Evolutionary conservation across 2,113 vertebrate genomes (phyloP), one percentile per base, ranked within the genome.

Genomic region (Hydrolagus affinis): DNA sequence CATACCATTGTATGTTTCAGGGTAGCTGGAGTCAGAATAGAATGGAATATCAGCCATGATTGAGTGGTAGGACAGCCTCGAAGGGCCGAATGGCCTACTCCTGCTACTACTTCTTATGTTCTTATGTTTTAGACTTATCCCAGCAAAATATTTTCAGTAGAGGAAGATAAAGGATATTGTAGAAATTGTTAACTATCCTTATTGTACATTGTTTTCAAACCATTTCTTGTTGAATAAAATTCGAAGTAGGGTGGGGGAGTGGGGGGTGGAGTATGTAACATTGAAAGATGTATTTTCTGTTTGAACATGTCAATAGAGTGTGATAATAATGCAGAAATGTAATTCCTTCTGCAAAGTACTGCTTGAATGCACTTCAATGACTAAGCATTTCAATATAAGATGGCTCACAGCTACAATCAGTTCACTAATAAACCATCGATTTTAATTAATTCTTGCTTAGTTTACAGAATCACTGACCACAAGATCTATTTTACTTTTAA

Each of bases 1-100:
- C 59, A 78, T 76, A 62, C 87, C 86, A 0, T 68, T 56, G 9
- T 17, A 85, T 23, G 90, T 89, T 86, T 86, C 88, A 19, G 89
- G 87, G n/a, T n/a, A n/a, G n/a, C n/a, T n/a, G n/a, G n/a, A n/a
- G n/a, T n/a, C n/a, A n/a, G n/a, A n/a, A n/a, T n/a, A n/a, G n/a
- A n/a, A n/a, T n/a, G n/a, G n/a, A n/a, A n/a, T n/a, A n/a, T n/a
- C n/a, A n/a, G n/a, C n/a, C n/a, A n/a, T n/a, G n/a, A n/a, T n/a
- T n/a, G n/a, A n/a, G n/a, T n/a, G n/a, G n/a, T n/a, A n/a, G n/a
- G n/a, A n/a, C n/a, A n/a, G n/a, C n/a, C n/a, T n/a, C n/a, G n/a
- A n/a, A n/a, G n/a, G n/a, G n/a, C n/a, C n/a, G n/a, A n/a, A n/a
- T n/a, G n/a, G n/a, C n/a, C n/a, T n/a, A n/a, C n/a, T n/a, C n/a